Percentiles rank a stretch among this genome's conserved stretches.
Conservation (phyloP, 2,888 invertebrate genomes). For the Biston stratarius region DNA sequence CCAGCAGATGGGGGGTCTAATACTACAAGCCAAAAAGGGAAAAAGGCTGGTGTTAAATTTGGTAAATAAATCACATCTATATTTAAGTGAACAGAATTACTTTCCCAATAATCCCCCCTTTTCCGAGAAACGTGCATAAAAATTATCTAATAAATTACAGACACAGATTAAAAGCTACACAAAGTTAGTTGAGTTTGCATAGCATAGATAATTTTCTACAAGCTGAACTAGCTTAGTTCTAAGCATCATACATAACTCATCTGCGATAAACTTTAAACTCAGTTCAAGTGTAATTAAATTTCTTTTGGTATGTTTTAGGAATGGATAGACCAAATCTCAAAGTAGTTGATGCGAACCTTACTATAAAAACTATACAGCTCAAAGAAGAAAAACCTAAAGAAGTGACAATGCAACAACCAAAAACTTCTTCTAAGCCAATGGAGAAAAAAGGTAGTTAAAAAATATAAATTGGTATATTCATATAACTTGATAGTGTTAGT, state of each 20-base stretch:
- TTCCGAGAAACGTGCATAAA: no score
- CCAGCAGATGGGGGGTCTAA: neutral
- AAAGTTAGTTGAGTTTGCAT: no score
- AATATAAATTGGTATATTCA: no score
- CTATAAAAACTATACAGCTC: constrained; percentile 1
- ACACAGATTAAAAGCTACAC: no score
- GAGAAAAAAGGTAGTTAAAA: neutral
- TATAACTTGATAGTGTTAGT: no score
- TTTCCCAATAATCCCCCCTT: no score
- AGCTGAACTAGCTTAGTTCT: no score
- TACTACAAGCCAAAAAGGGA: neutral
- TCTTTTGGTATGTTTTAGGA: neutral
- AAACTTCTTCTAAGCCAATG: neutral
- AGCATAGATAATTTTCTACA: no score
- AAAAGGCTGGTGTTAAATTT: neutral
- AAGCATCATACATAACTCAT: no score
- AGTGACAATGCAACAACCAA: neutral
- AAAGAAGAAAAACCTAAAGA: constrained; percentile 9
- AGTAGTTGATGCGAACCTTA: constrained; percentile 4
- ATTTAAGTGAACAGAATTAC: neutral
- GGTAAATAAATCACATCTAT: neutral
- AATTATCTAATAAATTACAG: no score
- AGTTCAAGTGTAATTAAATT: neutral
- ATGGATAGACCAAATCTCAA: constrained; percentile 18
- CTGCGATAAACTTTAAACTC: no score